phyloP scores from a whole-genome alignment of 2,113 vertebrate genomes.

The Camelus dromedarius region DNA sequence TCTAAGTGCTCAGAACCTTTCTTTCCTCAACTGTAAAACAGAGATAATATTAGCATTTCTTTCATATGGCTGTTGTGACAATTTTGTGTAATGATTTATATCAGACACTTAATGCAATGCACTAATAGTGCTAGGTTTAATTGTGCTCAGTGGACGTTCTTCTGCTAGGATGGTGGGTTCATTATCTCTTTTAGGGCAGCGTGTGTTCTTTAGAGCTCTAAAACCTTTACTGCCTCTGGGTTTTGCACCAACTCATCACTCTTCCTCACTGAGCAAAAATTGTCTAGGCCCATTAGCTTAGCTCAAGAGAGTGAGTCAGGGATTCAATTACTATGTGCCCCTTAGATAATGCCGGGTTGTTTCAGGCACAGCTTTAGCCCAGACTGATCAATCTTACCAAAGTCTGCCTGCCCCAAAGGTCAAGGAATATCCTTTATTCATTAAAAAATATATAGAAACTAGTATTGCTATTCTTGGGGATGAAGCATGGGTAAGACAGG shows the following conservation, averaged over 20 bases:
- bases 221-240: neutral
- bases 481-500: neutral
- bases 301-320: neutral
- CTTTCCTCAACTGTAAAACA: neutral
- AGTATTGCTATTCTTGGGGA: neutral
- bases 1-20: neutral
- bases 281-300: neutral
- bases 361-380: neutral
- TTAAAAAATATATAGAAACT: too few relatives aligned
- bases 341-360: neutral
- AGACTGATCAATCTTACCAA: neutral
- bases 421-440: neutral
- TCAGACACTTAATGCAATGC: neutral
- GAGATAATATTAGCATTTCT: neutral
- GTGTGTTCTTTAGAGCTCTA: conserved; percentile 8
- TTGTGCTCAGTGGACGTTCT: conserved; percentile 32
- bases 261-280: conserved; percentile 45
- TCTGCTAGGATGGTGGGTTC: neutral
- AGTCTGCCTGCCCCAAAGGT: neutral
- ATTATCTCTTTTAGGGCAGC: neutral
- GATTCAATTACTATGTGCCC: neutral
- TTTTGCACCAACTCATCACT: conserved; percentile 36
- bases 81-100: conserved; percentile 26
- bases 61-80: neutral
- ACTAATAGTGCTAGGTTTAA: conserved; percentile 27